These are phyloP conservation scores for Crepidodera aurea DNA, from an alignment of 2,888 invertebrate genomes.

Conservation along the genomic window DNA sequence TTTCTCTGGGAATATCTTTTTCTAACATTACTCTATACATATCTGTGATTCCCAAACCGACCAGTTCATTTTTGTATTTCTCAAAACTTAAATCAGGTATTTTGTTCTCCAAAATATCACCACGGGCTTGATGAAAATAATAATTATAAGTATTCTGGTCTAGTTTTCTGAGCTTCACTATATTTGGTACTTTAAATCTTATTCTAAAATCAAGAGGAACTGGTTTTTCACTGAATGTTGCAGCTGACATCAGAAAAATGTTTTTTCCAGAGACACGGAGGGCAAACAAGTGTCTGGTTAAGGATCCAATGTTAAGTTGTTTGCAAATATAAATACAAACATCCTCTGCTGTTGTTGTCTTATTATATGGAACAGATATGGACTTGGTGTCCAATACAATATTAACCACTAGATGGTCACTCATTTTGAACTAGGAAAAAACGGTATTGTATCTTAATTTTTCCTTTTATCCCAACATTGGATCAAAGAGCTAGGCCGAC, in stretches of 20 bases:
- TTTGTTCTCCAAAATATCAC: constrained; percentile 81
- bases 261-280: constrained; percentile 71
- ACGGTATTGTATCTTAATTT: no score
- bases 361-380: constrained; percentile 42
- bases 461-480: neutral
- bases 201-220: constrained; percentile 75
- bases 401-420: constrained; percentile 36
- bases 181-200: constrained; percentile 77
- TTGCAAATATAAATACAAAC: constrained; percentile 76
- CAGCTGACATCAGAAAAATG: constrained; percentile 75
- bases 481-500: neutral
- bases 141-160: constrained; percentile 84
- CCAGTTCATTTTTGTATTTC: constrained; percentile 76
- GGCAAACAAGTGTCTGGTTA: constrained; percentile 81
- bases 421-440: constrained; percentile 24
- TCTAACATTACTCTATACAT: constrained; percentile 88
- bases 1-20: constrained; percentile 71
- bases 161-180: constrained; percentile 69
- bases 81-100: constrained; percentile 83
- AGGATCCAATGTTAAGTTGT: constrained; percentile 75
- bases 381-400: constrained; percentile 41
- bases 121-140: constrained; percentile 83
- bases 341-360: constrained; percentile 70
- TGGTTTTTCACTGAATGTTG: constrained; percentile 62
- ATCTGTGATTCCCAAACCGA: constrained; percentile 87